Conservation (phyloP, 2,113 vertebrate species). For the Alethe castanea region DNA sequence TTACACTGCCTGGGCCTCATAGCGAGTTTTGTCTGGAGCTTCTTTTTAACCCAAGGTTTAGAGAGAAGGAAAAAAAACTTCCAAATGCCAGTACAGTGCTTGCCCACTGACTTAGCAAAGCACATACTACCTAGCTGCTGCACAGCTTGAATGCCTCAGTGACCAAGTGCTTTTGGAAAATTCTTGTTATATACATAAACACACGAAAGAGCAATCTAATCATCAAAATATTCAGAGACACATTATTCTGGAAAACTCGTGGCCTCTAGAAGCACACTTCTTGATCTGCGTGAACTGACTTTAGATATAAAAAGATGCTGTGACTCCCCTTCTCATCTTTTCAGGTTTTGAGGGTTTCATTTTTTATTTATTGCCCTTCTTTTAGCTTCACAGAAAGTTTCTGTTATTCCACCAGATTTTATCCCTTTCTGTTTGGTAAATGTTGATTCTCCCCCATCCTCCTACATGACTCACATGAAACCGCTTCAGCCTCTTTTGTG, state of each 20-base stretch:
- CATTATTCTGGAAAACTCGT: not conserved
- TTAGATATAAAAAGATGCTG: not conserved
- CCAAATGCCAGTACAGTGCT: not conserved
- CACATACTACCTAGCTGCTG: not conserved
- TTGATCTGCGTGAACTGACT: not conserved
- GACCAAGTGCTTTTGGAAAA: not conserved
- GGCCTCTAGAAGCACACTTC: not conserved
- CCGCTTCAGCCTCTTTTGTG: not conserved
- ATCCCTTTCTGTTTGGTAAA: not conserved
- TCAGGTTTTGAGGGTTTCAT: not conserved
- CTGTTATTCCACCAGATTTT: constrained; percentile 9
- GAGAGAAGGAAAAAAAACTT: not conserved
- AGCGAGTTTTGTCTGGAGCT: not conserved
- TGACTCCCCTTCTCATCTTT: not conserved
- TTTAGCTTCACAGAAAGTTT: not conserved
- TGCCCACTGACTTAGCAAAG: not conserved
- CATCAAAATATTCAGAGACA: not conserved
- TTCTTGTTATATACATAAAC: not conserved
- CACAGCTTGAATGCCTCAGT: not conserved
- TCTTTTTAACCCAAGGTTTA: not conserved
- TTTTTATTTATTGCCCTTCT: not conserved
- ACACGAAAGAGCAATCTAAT: not conserved
- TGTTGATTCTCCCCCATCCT: not conserved
- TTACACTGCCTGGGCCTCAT: not conserved
- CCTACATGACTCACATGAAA: not conserved